Evolutionary conservation across 2,888 invertebrate species (phyloP).

Genomic region (Acleris cristana): DNA sequence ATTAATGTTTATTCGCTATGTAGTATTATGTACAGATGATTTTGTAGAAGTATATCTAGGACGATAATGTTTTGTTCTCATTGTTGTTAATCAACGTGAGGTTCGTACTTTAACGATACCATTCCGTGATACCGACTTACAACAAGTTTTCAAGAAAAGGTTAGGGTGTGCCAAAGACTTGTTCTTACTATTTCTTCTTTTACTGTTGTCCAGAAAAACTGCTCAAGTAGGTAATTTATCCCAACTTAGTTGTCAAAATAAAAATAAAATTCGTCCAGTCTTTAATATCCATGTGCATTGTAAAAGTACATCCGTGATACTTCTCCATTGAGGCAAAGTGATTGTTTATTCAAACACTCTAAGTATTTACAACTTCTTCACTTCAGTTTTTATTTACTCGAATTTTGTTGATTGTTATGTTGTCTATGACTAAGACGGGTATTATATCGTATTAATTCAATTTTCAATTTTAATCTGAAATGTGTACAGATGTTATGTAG

Average conservation of each 20-base stretch:
- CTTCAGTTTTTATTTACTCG: not conserved
- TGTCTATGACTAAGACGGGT: conserved; percentile 38
- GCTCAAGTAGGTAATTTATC: too few relatives aligned
- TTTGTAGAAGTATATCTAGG: not conserved
- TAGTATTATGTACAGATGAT: conserved; percentile 12
- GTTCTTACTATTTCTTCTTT: conserved; percentile 29
- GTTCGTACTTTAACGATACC: conserved; percentile 7
- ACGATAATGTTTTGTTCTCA: not conserved
- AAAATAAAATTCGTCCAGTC: too few relatives aligned
- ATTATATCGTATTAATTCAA: conserved; percentile 49
- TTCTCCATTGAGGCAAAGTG: not conserved
- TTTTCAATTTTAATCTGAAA: conserved; percentile 38
- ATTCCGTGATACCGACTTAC: conserved; percentile 3
- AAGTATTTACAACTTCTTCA: too few relatives aligned
- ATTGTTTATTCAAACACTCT: not conserved
- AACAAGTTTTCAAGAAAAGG: conserved; percentile 6
- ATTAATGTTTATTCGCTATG: conserved; percentile 7
- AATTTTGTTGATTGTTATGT: conserved; percentile 12
- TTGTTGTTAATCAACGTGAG: not conserved
- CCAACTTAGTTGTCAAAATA: too few relatives aligned
- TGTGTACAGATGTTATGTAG: conserved; percentile 74
- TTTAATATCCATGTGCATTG: too few relatives aligned
- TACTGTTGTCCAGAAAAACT: not conserved
- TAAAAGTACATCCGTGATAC: too few relatives aligned
- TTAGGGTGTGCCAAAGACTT: conserved; percentile 50